These are phyloP conservation scores for Pollachius pollachius DNA, from an alignment of 2,113 vertebrate species.

Conservation along the genomic window DNA sequence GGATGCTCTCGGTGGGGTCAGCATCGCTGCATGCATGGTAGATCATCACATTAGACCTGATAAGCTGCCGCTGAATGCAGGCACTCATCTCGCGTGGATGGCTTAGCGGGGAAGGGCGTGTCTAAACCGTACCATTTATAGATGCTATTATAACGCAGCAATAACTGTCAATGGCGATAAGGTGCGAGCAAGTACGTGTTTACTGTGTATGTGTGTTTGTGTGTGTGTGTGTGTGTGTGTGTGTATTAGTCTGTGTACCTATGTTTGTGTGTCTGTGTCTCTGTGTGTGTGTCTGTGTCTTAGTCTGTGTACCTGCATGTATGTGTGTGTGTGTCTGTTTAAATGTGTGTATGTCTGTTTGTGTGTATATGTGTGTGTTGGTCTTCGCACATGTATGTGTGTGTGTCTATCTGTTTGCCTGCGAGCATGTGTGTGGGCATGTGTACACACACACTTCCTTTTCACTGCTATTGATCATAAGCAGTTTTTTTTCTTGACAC, in stretches of 20 bases:
- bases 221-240: conserved; percentile 8
- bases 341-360: no score
- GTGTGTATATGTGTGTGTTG: conserved; percentile 1
- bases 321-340: no score
- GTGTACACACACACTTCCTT: conserved; percentile 1
- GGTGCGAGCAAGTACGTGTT: no score
- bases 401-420: conserved; percentile 5
- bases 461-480: conserved; percentile 13
- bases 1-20: conserved; percentile 37
- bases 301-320: conserved; percentile 4
- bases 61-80: conserved; percentile 43
- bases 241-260: not conserved
- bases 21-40: conserved; percentile 56
- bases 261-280: conserved; percentile 7
- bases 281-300: conserved; percentile 9
- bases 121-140: conserved; percentile 38
- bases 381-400: conserved; percentile 11
- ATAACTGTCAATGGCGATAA: conserved; percentile 2
- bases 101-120: conserved; percentile 50
- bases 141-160: conserved; percentile 31
- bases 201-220: no score
- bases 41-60: conserved; percentile 36
- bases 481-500: conserved; percentile 12
- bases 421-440: not conserved
- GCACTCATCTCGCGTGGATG: conserved; percentile 40